Percentiles rank a stretch among this genome's conserved stretches.
These are phyloP conservation scores for Paracanthobrama guichenoti DNA, from an alignment of 2,113 vertebrate genomes.

Conservation along the genomic window DNA sequence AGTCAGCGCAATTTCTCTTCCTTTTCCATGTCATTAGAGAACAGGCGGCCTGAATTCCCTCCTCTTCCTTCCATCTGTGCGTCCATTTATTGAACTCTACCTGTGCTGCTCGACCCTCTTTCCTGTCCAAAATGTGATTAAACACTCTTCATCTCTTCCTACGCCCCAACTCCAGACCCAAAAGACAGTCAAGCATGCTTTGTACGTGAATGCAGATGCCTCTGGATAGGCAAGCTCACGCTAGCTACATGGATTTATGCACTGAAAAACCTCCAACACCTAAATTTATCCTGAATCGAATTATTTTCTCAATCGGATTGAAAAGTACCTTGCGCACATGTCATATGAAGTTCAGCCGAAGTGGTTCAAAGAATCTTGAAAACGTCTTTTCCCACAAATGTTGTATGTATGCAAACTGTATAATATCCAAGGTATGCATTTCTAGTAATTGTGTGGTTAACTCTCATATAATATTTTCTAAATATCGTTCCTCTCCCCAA, in stretches of 20 bases:
- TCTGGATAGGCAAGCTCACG: neutral
- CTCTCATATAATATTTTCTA: too few relatives aligned
- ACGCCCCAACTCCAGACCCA: neutral
- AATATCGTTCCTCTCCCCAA: too few relatives aligned
- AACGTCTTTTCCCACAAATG: too few relatives aligned
- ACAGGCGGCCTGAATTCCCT: conserved; percentile 61
- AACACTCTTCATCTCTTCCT: conserved; percentile 56
- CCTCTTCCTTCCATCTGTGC: conserved; percentile 53
- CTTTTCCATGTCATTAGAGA: conserved; percentile 68
- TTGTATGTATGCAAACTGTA: too few relatives aligned
- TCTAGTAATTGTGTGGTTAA: too few relatives aligned
- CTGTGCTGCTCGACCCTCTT: conserved; percentile 65
- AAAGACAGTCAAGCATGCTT: conserved; percentile 34
- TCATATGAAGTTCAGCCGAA: too few relatives aligned
- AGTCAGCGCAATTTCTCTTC: conserved; percentile 59
- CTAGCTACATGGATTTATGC: neutral
- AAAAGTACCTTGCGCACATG: neutral
- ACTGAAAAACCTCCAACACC: neutral
- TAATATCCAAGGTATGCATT: too few relatives aligned
- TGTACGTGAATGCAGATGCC: neutral
- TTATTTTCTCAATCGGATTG: neutral
- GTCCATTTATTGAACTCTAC: conserved; percentile 67
- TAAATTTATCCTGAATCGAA: neutral
- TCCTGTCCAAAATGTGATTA: conserved; percentile 70
- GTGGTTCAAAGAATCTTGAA: too few relatives aligned